Percentiles rank a stretch among this genome's conserved stretches.
These are phyloP conservation scores for Hemistola chrysoprasaria DNA, from an alignment of 2,888 invertebrate genomes.

Conservation along the genomic window DNA sequence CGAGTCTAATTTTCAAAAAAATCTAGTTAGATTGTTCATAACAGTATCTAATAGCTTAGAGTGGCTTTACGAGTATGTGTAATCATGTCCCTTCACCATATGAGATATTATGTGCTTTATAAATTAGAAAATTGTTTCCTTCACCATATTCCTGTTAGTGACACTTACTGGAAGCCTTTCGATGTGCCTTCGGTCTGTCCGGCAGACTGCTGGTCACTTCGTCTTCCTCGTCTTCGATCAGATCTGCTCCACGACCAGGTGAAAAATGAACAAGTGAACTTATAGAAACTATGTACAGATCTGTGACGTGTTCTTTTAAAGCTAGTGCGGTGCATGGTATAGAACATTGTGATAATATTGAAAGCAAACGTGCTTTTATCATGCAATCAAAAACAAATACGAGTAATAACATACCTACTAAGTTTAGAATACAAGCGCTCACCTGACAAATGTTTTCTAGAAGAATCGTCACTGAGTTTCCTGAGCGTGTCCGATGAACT, in stretches of 20 bases:
- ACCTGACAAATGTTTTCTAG: constrained; percentile 81
- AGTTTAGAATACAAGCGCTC: constrained; percentile 35
- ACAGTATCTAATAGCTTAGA: constrained; percentile 15
- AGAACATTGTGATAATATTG: constrained; percentile 29
- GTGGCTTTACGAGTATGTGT: constrained; percentile 16
- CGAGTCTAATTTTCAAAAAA: constrained; percentile 11
- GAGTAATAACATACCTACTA: neutral
- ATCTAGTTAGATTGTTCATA: constrained; percentile 13
- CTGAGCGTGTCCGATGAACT: constrained; percentile 72
- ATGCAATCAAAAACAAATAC: constrained; percentile 45
- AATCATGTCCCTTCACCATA: constrained; percentile 25
- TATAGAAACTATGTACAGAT: constrained; percentile 44
- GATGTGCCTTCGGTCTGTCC: constrained; percentile 67
- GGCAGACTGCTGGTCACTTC: constrained; percentile 73
- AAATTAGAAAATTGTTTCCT: constrained; percentile 13
- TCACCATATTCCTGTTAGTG: constrained; percentile 24
- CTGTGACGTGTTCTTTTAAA: constrained; percentile 27
- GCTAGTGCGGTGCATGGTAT: constrained; percentile 27
- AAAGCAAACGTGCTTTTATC: constrained; percentile 63
- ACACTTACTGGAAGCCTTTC: constrained; percentile 83
- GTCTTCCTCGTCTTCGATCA: constrained; percentile 83
- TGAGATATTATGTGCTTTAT: constrained; percentile 11
- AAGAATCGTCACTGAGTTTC: constrained; percentile 78
- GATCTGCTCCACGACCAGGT: constrained; percentile 66
- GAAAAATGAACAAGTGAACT: constrained; percentile 41